Evolutionary conservation across 2,888 invertebrate species (phyloP), one percentile per base, ranked within the genome.

Genomic region (Melikaiella ostensackeni): DNA sequence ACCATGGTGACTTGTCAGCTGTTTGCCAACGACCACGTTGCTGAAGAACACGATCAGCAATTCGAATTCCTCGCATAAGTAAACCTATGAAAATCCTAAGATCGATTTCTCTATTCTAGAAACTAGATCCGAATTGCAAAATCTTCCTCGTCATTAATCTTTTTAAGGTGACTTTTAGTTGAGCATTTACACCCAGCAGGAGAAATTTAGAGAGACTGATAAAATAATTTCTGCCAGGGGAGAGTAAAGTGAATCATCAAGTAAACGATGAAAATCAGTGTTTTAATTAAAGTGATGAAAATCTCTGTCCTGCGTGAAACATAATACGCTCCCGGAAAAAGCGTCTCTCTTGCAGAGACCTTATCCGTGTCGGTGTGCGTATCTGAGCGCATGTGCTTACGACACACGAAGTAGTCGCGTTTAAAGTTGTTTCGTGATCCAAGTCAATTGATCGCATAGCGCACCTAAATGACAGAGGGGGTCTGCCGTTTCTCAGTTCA

Each of bases 401-500:
- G 38, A 35, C 21, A 38, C 42, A 64, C 46, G 66, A 66, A 66
- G 42, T 46, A 66, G 66, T 27, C 27, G 21, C 13, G 2, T 59
- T 59, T 59, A 27, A 46, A 70, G 70, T 70, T 70, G 33, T 70
- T 70, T 50, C 70, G 75, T 76, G 77, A 64, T 80, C 16, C 50
- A 59, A 50, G 66, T 75, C 75, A 75, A 75, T 77, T 66, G 75
- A 75, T 63, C 75, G 70, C 70, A 57, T 21, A 66, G 24, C 42
- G 63, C 61, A 42, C 38, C 38, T 50, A 75, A 50, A 75, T 24
- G 63, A 61, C 42, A 74, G 62, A 59, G 76, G 21, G 46, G 16
- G 13, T 9, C 77, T 75, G 77, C 33, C 63, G 77, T 77, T 55
- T 76, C 50, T 57, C 50, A 24, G 64, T 42, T 50, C 50, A 70